Evolutionary conservation across 2,113 vertebrate genomes (phyloP).

Genomic region (Setophaga kirtlandii): DNA sequence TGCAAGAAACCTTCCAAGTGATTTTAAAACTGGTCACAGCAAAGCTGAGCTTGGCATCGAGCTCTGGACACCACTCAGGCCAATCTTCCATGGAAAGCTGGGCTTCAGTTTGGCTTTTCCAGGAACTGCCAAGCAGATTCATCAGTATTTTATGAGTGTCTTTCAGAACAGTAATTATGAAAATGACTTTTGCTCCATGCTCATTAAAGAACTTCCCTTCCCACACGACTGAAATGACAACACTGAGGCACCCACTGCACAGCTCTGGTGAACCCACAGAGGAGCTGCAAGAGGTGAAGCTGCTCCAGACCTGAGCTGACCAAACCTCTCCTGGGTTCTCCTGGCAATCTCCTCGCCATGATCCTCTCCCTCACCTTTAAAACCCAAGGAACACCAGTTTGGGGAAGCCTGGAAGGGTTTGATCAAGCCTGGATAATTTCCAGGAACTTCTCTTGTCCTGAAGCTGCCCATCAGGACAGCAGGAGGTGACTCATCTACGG

Average conservation of each 20-base stretch:
- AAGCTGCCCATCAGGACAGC: not conserved
- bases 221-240: rapidly evolving
- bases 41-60: not conserved
- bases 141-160: not conserved
- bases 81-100: not conserved
- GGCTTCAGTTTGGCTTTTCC: not conserved
- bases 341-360: rapidly evolving
- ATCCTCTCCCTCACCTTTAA: not conserved
- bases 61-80: not conserved
- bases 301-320: not conserved
- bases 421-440: rapidly evolving
- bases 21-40: not conserved
- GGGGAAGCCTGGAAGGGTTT: not conserved
- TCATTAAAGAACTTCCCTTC: not conserved
- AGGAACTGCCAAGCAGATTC: not conserved
- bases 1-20: not conserved
- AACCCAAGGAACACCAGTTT: rapidly evolving
- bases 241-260: rapidly evolving
- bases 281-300: not conserved
- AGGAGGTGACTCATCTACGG: rapidly evolving
- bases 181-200: not conserved
- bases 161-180: not conserved
- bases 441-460: not conserved
- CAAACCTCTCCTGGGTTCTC: not conserved
- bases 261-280: not conserved